Conservation (phyloP, 2,113 vertebrate genomes). For the Bagarius yarrelli region DNA sequence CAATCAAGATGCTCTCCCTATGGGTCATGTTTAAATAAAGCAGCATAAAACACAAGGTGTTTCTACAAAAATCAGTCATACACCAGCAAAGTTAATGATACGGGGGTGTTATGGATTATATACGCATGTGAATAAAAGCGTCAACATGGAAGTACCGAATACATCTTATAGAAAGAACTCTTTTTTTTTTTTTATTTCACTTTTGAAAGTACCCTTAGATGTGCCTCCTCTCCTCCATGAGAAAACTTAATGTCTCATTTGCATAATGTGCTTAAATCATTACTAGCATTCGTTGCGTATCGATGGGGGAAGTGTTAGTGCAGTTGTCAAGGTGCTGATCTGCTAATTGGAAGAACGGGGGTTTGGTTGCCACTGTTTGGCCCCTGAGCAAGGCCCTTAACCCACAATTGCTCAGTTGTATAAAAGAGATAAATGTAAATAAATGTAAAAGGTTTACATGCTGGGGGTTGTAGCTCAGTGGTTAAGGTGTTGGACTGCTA, state of each 20-base stretch:
- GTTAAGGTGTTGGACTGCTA: too few relatives aligned
- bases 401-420: too few relatives aligned
- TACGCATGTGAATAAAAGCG: not conserved
- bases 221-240: not conserved
- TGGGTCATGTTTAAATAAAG: slow-evolving; percentile 16
- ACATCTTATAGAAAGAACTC: not conserved
- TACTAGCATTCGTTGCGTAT: not conserved
- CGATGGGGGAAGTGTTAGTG: too few relatives aligned
- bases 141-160: too few relatives aligned
- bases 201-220: not conserved
- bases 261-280: slow-evolving; percentile 18
- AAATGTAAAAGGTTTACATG: too few relatives aligned
- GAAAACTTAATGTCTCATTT: not conserved
- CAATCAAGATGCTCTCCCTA: slow-evolving; percentile 19
- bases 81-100: not conserved
- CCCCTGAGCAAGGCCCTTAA: too few relatives aligned
- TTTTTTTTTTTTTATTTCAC: not conserved
- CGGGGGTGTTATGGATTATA: not conserved
- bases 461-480: too few relatives aligned
- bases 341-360: too few relatives aligned
- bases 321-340: too few relatives aligned
- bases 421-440: too few relatives aligned
- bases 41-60: not conserved
- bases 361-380: too few relatives aligned
- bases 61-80: slow-evolving; percentile 5